These are phyloP conservation scores for Mormoops blainvillei DNA, from an alignment of 2,113 vertebrate species.

Conservation along the genomic window DNA sequence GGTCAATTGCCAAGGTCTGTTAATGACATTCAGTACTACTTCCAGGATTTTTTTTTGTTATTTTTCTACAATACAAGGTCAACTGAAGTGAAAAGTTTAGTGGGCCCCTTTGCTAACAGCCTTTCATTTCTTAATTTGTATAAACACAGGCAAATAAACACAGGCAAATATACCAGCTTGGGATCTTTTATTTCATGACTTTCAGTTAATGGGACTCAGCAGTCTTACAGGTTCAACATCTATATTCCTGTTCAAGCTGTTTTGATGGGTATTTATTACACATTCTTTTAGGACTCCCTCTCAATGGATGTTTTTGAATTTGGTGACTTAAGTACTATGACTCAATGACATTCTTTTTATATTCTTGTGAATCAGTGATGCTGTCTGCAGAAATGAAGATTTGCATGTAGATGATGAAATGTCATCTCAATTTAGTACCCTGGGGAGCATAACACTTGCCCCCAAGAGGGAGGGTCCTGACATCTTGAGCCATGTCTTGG, in stretches of 20 bases:
- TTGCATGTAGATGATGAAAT: slow-evolving; percentile 1
- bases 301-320: slow-evolving; percentile 18
- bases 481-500: not conserved
- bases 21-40: not conserved
- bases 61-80: not conserved
- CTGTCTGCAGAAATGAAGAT: not conserved
- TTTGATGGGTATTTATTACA: not conserved
- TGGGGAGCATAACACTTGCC: not conserved
- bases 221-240: not conserved
- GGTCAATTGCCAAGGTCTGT: slow-evolving; percentile 74
- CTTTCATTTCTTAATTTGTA: slow-evolving; percentile 29
- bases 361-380: slow-evolving; percentile 3
- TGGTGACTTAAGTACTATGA: not conserved
- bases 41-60: not conserved
- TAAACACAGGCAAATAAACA: not conserved
- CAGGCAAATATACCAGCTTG: not conserved
- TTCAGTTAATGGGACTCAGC: not conserved
- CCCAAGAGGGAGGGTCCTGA: not conserved
- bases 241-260: not conserved
- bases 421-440: not conserved
- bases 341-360: not conserved
- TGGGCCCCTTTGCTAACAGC: not conserved
- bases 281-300: not conserved
- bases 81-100: slow-evolving; percentile 24
- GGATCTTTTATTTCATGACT: not conserved